Base-by-base conservation (phyloP, 2,888 invertebrate species). In the Torymus texanus region DNA sequence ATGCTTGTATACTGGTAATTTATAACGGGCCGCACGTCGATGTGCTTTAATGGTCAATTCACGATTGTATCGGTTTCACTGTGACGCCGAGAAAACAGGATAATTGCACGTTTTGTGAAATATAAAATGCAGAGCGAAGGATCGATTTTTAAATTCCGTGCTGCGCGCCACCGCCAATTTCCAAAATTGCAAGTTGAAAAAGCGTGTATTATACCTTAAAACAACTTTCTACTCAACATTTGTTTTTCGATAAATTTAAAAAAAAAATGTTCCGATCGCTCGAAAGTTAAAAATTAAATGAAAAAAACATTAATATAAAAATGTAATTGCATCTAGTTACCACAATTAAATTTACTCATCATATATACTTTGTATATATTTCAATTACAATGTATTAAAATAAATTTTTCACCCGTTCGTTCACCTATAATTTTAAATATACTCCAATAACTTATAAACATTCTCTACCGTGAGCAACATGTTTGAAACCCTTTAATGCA, bases 1-100 rank as follows among this genome's bases (percentile, higher is more conserved):
- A 50, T 77, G 56, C 51, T 18, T 18, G 58, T 58, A 63, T 14
- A 21, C 14, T 41, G 58, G 67, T 63, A 72, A 51, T 78, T 73
- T 73, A 63, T 75, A 81, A 81, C 78, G 81, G 78, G 75, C 75
- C 68, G 67, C 81, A 63, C 75, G 75, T 75, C 81, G 75, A 68
- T 68, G 72, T 21, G 41, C 41, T 59, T 78, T 78, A 80, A 80
- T 74, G 80, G 70, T 63, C 77, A 74, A 74, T 74, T 78, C 67
- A 53, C 63, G 81, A 81, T 81, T 72, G 58, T 72, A 78, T 81
- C 81, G 72, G 72, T 67, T 78, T 72, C 55, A 29, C 65, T n/a
- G 76, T 29, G 62, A 75, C 67, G 71, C 11, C 71, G 72, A 75
- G 62, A 73, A 80, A 78, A 75, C 67, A 41, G 77, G 78, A 81